phyloP scores from a whole-genome alignment of 1,140 invertebrate genomes.

The Microvelia longipes region DNA sequence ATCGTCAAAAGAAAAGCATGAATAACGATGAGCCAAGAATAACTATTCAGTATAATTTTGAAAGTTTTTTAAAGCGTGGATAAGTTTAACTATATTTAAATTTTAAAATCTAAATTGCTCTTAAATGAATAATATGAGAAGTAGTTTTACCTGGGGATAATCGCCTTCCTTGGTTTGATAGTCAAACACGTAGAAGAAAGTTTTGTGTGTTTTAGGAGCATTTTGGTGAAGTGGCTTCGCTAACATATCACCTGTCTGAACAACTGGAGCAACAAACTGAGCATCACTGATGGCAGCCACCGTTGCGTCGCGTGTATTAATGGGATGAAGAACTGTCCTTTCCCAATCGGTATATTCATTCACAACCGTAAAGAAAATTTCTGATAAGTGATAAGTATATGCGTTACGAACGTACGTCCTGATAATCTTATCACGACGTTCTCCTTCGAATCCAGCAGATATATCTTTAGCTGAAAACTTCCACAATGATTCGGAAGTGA shows the following conservation, averaged over 20 bases:
- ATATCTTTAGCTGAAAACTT: constrained; percentile 60
- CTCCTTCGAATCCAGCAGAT: constrained; percentile 73
- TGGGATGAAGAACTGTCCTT: constrained; percentile 73
- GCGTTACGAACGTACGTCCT: constrained; percentile 86
- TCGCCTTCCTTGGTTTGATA: constrained; percentile 84
- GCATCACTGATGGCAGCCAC: constrained; percentile 85
- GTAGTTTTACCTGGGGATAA: constrained; percentile 63
- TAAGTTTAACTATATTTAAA: too few relatives aligned
- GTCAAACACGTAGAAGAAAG: constrained; percentile 85
- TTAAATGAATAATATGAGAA: too few relatives aligned
- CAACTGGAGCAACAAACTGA: constrained; percentile 69
- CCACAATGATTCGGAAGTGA: constrained; percentile 68
- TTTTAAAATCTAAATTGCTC: too few relatives aligned
- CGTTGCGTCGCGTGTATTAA: constrained; percentile 80
- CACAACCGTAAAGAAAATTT: constrained; percentile 89
- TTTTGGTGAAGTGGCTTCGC: constrained; percentile 30
- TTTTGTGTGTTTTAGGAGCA: constrained; percentile 31
- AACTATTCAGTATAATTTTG: too few relatives aligned
- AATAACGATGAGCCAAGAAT: too few relatives aligned
- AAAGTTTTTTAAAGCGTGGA: too few relatives aligned
- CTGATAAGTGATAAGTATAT: constrained; percentile 84
- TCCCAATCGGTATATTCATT: constrained; percentile 98
- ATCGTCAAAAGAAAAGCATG: too few relatives aligned
- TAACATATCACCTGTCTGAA: constrained; percentile 63
- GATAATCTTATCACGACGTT: constrained; percentile 75